These are phyloP conservation scores for Barnardius zonarius DNA, from an alignment of 2,113 vertebrate species.

Conservation along the genomic window DNA sequence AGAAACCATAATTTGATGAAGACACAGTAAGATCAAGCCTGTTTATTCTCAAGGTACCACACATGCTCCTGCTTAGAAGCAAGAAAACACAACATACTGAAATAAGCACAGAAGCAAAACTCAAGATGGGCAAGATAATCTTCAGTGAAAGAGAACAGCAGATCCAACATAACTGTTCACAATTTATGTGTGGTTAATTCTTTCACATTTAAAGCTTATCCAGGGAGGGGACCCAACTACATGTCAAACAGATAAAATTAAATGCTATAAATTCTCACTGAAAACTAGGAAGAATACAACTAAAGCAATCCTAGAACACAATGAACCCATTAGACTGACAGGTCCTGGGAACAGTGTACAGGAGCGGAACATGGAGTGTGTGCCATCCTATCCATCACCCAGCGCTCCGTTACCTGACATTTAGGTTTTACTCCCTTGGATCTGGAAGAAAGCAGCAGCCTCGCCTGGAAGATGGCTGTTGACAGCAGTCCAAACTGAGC, in stretches of 20 bases:
- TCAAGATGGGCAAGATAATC: background rate
- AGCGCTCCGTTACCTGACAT: accelerated
- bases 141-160: background rate
- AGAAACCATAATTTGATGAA: background rate
- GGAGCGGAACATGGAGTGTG: background rate
- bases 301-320: background rate
- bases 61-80: background rate
- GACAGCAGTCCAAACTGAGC: background rate
- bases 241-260: background rate
- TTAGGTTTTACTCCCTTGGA: background rate
- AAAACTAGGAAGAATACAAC: conserved; percentile 12
- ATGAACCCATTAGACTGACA: background rate
- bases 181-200: background rate
- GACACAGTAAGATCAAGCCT: background rate
- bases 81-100: background rate
- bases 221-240: background rate
- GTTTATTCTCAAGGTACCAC: background rate
- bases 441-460: background rate
- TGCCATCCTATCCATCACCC: background rate
- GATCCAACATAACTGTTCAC: background rate
- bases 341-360: background rate
- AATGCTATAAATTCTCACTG: background rate
- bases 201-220: background rate
- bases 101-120: background rate
- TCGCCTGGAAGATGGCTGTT: background rate